Evolutionary conservation across 2,113 vertebrate genomes (phyloP), one percentile per base, ranked within the genome.

Genomic region (Salvelinus alpinus): DNA sequence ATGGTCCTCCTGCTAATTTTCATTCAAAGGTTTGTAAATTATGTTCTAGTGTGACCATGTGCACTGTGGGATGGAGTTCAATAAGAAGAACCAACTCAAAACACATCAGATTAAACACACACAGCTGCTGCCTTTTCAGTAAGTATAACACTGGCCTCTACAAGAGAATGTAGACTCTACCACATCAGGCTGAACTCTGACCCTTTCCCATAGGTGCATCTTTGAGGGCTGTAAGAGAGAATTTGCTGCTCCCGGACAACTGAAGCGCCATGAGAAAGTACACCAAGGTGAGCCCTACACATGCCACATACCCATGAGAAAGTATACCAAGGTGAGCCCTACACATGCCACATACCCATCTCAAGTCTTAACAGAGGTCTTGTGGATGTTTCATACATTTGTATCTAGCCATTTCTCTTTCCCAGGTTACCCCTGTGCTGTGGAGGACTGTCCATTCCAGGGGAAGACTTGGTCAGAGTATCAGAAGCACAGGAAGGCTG

Each of bases 81-180:
- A 67, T 82, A 98, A 99, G 77, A 95, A 94, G 79, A 95, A 94
- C 54, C 95, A 96, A 73, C 94, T 99, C 70, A 96, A 93, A 82
- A 79, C 88, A 51, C 98, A 99, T 78, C 91, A 88, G 48, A 94
- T 85, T 89, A 92, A 94, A 60, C 98, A 99, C 72, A 92, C 90
- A 51, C 88, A 86, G 0, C 76, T 92, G 24, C 89, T 89, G 0
- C 90, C 90, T 0, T 99, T 96, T 91, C 93, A 86, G 97, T 99
- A 82, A 74, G 96, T 94, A 0, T 22, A 2, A 11, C 1, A 22
- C 9, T 20, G n/a, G 2, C 8, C n/a, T 24, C 7, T 22, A 62
- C 4, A n/a, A 22, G 20, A 22, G 16, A 44, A 44, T 62, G n/a
- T 18, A 7, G 6, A 6, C 5, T 9, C 6, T 24, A 24, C 59